Conservation (phyloP, 2,113 vertebrate genomes). For the Scalopus aquaticus region DNA sequence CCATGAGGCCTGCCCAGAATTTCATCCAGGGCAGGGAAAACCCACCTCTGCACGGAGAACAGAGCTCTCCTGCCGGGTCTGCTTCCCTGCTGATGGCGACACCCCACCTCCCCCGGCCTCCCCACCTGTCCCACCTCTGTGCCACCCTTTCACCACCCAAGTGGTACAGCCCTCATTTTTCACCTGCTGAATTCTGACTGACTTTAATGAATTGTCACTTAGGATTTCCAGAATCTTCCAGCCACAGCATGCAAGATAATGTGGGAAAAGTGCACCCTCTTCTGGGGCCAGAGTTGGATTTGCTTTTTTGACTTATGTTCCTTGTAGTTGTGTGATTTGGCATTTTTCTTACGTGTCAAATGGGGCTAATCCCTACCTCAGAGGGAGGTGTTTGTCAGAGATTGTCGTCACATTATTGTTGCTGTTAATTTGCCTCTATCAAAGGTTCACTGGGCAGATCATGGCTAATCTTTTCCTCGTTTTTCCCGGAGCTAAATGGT, state of each 20-base stretch:
- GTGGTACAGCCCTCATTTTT: neutral
- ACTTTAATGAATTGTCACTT: neutral
- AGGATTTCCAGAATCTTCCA: neutral
- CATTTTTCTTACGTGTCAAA: neutral
- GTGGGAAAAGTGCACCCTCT: neutral
- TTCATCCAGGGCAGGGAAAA: neutral
- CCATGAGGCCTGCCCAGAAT: neutral
- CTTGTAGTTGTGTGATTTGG: neutral
- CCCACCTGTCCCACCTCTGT: neutral
- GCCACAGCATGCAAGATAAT: neutral
- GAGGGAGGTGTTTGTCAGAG: neutral
- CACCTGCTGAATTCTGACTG: neutral
- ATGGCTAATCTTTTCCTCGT: neutral
- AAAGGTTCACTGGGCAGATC: neutral
- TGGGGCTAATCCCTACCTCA: neutral
- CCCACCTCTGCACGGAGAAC: neutral
- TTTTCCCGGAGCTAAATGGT: neutral
- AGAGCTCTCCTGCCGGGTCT: neutral
- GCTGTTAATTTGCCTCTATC: neutral
- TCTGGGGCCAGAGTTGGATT: neutral
- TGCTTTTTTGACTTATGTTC: neutral
- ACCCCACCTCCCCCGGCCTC: neutral
- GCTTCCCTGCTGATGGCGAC: neutral
- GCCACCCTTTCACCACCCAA: neutral
- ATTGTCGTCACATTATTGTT: neutral